These are phyloP conservation scores for Enteromius anoplus DNA, from an alignment of 2,797 vertebrate species.

Conservation along the genomic window DNA sequence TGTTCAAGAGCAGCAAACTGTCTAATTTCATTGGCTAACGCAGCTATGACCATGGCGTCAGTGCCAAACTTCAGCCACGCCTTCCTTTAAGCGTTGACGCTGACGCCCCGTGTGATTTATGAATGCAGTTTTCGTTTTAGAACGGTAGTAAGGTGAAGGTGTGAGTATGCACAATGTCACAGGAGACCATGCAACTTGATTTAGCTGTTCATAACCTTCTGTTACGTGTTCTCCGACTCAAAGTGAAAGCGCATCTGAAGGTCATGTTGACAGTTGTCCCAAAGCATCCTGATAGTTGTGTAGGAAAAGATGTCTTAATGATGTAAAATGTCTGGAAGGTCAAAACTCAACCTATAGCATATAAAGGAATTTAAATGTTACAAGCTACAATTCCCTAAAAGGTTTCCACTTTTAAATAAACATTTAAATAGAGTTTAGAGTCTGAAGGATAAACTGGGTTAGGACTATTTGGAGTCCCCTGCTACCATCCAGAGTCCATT, in stretches of 20 bases:
- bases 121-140: neutral
- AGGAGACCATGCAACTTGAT: slow-evolving; percentile 18
- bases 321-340: slow-evolving; percentile 21
- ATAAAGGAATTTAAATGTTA: slow-evolving; percentile 17
- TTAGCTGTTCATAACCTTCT: slow-evolving; percentile 11
- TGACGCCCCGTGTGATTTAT: neutral
- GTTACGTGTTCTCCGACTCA: slow-evolving; percentile 28
- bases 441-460: slow-evolving; percentile 7
- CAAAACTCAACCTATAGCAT: neutral
- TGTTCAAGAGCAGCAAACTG: too few species aligned
- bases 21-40: too few species aligned
- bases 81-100: too few species aligned
- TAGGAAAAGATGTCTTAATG: slow-evolving; percentile 32
- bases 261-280: slow-evolving; percentile 51
- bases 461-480: neutral
- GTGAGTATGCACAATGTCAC: slow-evolving; percentile 49
- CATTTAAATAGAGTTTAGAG: neutral
- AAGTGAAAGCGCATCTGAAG: slow-evolving; percentile 52
- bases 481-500: slow-evolving; percentile 26
- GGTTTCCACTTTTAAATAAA: neutral
- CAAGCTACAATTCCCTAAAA: neutral
- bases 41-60: too few species aligned
- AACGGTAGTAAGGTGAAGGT: slow-evolving; percentile 31
- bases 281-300: slow-evolving; percentile 10
- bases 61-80: too few species aligned